Base-by-base conservation (phyloP, 2,113 vertebrate species). In the Heterocephalus glaber region DNA sequence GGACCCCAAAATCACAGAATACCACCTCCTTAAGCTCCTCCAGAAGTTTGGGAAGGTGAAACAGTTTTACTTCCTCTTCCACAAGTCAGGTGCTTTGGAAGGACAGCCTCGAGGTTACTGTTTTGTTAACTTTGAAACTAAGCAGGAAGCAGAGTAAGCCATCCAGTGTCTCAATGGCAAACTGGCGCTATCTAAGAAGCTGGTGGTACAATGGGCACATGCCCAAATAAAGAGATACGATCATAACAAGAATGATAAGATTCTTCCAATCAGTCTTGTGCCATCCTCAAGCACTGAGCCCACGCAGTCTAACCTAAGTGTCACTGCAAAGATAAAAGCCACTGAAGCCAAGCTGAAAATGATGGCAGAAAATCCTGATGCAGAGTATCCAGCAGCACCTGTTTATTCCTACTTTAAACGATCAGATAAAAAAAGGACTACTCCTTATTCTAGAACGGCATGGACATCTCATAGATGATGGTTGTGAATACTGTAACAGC, bases 321-420 rank as follows among this genome's bases (percentile, higher is more conserved):
- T 99, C 92, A 99, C 99, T 92, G 99, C 99, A 22, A 99, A 99
- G 98, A 99, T 99, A 96, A 99, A 99, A 92, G 99, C 99, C 97
- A 99, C 99, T 63, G 99, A 99, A 98, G 99, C 99, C 93, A 99
- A 99, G 98, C 99, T 99, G 97, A 99, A 99, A 98, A 99, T 99
- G 99, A 99, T 99, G 99, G 99, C 99, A 63, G 99, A 99, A 97
- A 99, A 99, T 86, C 99, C 99, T 9, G 99, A 99, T 0, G 99
- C 99, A 0, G 99, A 99, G 94, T 99, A 99, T 84, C 98, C 99
- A 0, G 99, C 99, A 33, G 99, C 99, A 0, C 99, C 99, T 1
- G 98, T 99, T 38, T 99, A 99, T 96, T 98, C 99, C 77, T 99
- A 99, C 98, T 99, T 99, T 98, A 99, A 99, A 90, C 99, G 99